Evolutionary conservation across 1,140 invertebrate genomes (phyloP).

Genomic region (Rhopalosiphum padi): DNA sequence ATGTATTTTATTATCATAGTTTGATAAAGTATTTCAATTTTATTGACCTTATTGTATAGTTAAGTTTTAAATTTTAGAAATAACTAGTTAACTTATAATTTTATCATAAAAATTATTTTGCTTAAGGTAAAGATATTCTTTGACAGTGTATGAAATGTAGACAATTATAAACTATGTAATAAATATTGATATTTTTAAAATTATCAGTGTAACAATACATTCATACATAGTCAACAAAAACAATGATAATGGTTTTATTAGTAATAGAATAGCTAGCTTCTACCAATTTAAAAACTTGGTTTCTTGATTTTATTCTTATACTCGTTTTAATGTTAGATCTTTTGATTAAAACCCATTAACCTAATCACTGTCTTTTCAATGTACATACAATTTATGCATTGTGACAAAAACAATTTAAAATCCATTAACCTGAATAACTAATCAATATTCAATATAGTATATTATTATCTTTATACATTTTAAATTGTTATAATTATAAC

Average conservation of each 20-base stretch:
- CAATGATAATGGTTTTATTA: background rate
- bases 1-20: background rate
- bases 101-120: background rate
- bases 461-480: background rate
- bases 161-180: background rate
- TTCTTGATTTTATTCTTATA: background rate
- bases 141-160: background rate
- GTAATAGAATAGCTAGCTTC: background rate
- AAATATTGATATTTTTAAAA: background rate
- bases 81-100: background rate
- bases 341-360: background rate
- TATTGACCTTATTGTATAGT: background rate
- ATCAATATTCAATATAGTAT: background rate
- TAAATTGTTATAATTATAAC: background rate
- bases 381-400: background rate
- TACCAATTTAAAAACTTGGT: background rate
- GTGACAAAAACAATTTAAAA: background rate
- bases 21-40: background rate
- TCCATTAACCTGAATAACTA: background rate
- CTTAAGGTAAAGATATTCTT: background rate
- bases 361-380: background rate
- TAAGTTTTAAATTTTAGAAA: background rate
- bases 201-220: background rate
- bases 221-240: background rate
- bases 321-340: background rate